A percentile compares a stretch with the other conserved stretches of the same genome.
phyloP scores from a whole-genome alignment of 1,140 invertebrate genomes.

The Ceratoteleas bidentatus region DNA sequence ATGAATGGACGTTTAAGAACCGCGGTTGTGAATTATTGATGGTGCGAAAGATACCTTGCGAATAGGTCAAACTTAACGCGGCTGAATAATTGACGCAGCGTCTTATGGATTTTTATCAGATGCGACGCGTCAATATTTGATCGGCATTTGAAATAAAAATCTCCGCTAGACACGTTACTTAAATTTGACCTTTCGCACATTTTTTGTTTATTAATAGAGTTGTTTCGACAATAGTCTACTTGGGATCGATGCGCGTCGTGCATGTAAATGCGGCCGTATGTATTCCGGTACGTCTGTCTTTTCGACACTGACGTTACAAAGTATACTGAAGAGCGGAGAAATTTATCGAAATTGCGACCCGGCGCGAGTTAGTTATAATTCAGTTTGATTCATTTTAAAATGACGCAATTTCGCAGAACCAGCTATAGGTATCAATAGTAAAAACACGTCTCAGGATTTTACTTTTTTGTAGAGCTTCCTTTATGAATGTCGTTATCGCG shows the following conservation, averaged over 20 bases:
- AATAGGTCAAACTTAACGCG: conserved; percentile 30
- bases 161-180: conserved; percentile 4
- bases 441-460: conserved; percentile 5
- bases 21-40: conserved; percentile 15
- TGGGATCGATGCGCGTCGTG: conserved; percentile 13
- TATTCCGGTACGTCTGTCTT: conserved; percentile 1
- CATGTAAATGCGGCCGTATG: conserved; percentile 16
- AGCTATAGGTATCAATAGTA: background rate
- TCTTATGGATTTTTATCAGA: conserved; percentile 15
- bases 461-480: background rate
- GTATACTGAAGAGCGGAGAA: background rate
- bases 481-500: conserved; percentile 11
- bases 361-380: background rate
- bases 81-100: conserved; percentile 27
- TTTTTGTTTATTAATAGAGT: conserved; percentile 30
- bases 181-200: conserved; percentile 22
- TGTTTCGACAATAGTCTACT: conserved; percentile 4
- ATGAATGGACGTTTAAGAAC: background rate
- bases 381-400: conserved; percentile 3
- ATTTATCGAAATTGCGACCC: conserved; percentile 7
- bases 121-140: conserved; percentile 21
- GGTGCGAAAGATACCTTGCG: conserved; percentile 7
- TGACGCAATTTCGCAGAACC: background rate
- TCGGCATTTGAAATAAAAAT: conserved; percentile 13
- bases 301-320: background rate